Evolutionary conservation across 2,113 vertebrate species (phyloP).

Genomic region (Nyctibius bracteatus): DNA sequence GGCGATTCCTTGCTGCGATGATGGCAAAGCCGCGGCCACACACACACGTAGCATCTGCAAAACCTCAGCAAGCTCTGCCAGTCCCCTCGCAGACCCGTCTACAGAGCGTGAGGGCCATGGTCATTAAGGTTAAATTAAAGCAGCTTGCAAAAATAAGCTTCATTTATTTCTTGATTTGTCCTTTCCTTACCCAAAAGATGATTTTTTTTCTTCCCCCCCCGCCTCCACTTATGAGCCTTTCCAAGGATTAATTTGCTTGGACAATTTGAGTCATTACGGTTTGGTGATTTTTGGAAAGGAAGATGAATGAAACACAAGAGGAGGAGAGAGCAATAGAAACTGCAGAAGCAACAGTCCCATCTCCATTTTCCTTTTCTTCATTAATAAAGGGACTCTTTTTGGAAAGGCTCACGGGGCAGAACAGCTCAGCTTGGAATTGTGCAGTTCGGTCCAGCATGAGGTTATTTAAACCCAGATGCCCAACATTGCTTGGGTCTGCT

Average conservation of each 20-base stretch:
- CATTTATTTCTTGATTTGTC: neutral
- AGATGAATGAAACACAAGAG: neutral
- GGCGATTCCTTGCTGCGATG: neutral
- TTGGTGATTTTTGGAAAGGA: neutral
- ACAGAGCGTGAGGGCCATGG: accelerated
- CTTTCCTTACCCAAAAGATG: neutral
- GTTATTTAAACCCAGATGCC: neutral
- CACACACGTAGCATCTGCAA: neutral
- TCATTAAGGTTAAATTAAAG: neutral
- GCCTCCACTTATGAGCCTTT: neutral
- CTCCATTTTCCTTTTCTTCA: neutral
- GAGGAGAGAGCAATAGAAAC: neutral
- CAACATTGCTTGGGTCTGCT: neutral
- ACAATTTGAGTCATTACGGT: neutral
- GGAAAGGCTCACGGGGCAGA: neutral
- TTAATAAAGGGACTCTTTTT: neutral
- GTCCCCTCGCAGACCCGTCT: neutral
- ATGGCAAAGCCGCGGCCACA: neutral
- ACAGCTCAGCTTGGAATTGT: neutral
- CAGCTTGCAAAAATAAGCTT: neutral
- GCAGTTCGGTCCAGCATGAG: neutral
- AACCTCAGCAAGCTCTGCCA: neutral
- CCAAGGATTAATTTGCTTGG: neutral
- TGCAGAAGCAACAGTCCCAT: neutral
- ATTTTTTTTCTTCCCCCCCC: neutral